Evolutionary conservation across 1,140 invertebrate genomes (phyloP), one percentile per base, ranked within the genome.

Genomic region (Pteromalus puparum): DNA sequence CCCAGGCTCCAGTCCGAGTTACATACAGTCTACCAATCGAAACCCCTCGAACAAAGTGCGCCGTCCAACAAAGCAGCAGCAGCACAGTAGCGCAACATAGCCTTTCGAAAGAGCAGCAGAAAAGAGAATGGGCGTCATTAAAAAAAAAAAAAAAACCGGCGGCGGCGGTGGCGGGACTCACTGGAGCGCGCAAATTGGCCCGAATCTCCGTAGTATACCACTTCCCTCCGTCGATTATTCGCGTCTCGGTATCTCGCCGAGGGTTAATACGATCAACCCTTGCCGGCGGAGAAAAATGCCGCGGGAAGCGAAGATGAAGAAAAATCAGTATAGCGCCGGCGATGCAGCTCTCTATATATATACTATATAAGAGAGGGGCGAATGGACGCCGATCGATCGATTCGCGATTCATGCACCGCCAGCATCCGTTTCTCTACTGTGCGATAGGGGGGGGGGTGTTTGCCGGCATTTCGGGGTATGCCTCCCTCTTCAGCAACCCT

Each of bases 341-440:
- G 18, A 61, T n/a, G 21, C 48, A n/a, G 53, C 53, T 61, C 4
- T 61, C 18, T 61, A 21, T n/a, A 48, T 48, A 30, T 34, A 21
- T 7, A 5, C 15, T 30, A 2, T 26, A 30, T 18, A 61, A 53
- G 48, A 26, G 18, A n/a, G 75, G 85, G 78, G 83, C 79, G 83
- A 70, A 84, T 82, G 87, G 88, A 88, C 88, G 88, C 87, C 87
- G 89, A 91, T 91, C 87, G 89, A 91, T 91, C 90, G 88, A 90
- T 90, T 89, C 85, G 77, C 88, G 88, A 90, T 89, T 90, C 87
- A 89, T 86, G 82, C 84, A 84, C 38, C 0, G 78, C 82, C 85
- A 87, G 81, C 86, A 82, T 65, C 80, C 82, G 26, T 34, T 76
- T 18, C 30, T 80, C 73, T 42, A 6, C 68, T 68, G 26, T 81